These are phyloP conservation scores for Scylla paramamosain DNA, from an alignment of 1,140 invertebrate genomes.

Conservation along the genomic window DNA sequence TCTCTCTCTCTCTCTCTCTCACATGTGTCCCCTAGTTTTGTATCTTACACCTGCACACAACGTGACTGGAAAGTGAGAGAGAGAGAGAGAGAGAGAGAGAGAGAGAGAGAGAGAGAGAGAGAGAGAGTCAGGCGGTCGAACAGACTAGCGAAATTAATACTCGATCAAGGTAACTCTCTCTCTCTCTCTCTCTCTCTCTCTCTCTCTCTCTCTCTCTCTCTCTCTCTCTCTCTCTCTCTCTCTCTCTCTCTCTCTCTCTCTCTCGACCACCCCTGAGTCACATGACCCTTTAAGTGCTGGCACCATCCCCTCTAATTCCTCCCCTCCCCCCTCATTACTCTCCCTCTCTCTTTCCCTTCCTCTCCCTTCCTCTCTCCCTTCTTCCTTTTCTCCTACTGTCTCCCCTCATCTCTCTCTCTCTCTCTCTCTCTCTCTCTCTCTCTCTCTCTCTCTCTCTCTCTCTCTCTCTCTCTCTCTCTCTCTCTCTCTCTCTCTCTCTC, in stretches of 20 bases:
- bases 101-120: background rate
- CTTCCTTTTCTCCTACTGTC: background rate
- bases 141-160: background rate
- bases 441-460: background rate
- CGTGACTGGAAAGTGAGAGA: background rate
- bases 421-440: conserved; percentile 8
- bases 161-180: too few species aligned
- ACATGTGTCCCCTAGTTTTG: too few species aligned
- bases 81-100: conserved; percentile 10
- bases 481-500: background rate
- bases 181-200: too few species aligned
- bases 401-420: background rate
- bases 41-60: too few species aligned
- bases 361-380: conserved; percentile 61
- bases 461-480: background rate
- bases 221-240: conserved; percentile 37
- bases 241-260: conserved; percentile 37
- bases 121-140: background rate
- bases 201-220: too few species aligned
- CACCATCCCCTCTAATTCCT: background rate
- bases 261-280: background rate
- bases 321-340: background rate
- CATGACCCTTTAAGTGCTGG: background rate
- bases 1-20: too few species aligned
- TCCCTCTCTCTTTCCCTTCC: conserved; percentile 10